Conservation (phyloP, 2,113 vertebrate species). For the Eptesicus fuscus region DNA sequence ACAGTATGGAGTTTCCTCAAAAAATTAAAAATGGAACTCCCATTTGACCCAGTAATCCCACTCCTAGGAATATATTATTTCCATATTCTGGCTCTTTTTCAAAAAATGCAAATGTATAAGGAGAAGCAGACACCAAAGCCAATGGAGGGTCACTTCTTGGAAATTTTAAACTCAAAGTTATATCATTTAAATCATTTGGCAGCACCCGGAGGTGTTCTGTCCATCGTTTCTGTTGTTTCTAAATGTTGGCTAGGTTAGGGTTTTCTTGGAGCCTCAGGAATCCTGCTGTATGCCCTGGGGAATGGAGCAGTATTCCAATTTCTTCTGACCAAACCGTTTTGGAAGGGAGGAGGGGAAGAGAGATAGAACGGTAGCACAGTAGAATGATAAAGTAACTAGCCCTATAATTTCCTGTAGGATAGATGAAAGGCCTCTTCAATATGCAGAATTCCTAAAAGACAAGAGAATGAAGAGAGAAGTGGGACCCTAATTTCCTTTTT, state of each 20-base stretch:
- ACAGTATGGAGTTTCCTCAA: too few species aligned
- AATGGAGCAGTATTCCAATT: not conserved
- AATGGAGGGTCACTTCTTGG: not conserved
- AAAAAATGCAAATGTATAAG: not conserved
- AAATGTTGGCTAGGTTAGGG: not conserved
- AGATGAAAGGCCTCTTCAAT: constrained; percentile 20
- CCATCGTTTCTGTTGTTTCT: not conserved
- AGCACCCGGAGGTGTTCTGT: not conserved
- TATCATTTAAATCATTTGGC: not conserved
- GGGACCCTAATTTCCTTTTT: not conserved
- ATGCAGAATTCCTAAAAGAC: constrained; percentile 23
- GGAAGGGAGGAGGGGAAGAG: not conserved
- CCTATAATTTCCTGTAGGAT: not conserved
- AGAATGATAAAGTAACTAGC: not conserved
- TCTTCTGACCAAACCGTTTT: not conserved
- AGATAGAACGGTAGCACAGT: not conserved
- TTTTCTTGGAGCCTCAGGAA: constrained; percentile 18
- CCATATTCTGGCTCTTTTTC: not conserved
- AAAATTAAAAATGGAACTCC: too few species aligned
- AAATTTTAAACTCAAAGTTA: not conserved
- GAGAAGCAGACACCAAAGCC: not conserved
- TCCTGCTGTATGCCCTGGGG: not conserved
- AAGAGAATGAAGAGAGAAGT: constrained; percentile 21
- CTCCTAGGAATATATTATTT: not conserved
- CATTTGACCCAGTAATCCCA: too few species aligned